A percentile compares a stretch with the other conserved stretches of the same genome.
These are phyloP conservation scores for Argentina silus DNA, from an alignment of 2,797 vertebrate genomes.

Conservation along the genomic window DNA sequence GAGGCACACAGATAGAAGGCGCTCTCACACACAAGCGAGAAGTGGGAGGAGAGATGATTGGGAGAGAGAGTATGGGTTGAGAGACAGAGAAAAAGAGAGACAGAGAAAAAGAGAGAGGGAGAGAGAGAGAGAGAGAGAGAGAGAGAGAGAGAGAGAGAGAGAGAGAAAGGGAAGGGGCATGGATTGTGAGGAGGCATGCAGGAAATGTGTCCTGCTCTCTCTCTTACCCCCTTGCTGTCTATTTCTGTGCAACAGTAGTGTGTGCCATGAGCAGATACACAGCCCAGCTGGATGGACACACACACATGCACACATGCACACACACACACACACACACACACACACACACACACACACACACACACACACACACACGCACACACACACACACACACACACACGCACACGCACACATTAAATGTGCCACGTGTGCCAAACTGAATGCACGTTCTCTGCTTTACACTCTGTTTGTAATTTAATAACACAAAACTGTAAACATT, in stretches of 20 bases:
- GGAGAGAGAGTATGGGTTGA: conserved; percentile 25
- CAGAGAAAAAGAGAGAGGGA: conserved; percentile 29
- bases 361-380: conserved; percentile 17
- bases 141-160: conserved; percentile 14
- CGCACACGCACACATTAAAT: neutral
- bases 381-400: conserved; percentile 3
- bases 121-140: conserved; percentile 13
- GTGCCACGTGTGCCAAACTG: neutral
- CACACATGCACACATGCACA: conserved; percentile 15
- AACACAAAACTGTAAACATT: no score
- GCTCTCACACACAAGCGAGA: conserved; percentile 13
- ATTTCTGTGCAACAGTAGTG: conserved; percentile 57
- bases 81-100: conserved; percentile 24
- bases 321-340: conserved; percentile 3
- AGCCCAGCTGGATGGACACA: conserved; percentile 29
- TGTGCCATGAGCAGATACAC: conserved; percentile 31
- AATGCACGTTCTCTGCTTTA: no score
- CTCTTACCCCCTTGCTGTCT: conserved; percentile 48
- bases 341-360: conserved; percentile 18
- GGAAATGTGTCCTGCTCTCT: conserved; percentile 59
- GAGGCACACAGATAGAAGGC: conserved; percentile 14
- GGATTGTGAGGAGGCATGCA: conserved; percentile 58
- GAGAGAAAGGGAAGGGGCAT: conserved; percentile 16
- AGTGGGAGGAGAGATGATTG: conserved; percentile 31
- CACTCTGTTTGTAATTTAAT: no score